A percentile compares a stretch with the other conserved stretches of the same genome.
Evolutionary conservation across 2,888 invertebrate species (phyloP).

Genomic region (Endotricha flammealis): DNA sequence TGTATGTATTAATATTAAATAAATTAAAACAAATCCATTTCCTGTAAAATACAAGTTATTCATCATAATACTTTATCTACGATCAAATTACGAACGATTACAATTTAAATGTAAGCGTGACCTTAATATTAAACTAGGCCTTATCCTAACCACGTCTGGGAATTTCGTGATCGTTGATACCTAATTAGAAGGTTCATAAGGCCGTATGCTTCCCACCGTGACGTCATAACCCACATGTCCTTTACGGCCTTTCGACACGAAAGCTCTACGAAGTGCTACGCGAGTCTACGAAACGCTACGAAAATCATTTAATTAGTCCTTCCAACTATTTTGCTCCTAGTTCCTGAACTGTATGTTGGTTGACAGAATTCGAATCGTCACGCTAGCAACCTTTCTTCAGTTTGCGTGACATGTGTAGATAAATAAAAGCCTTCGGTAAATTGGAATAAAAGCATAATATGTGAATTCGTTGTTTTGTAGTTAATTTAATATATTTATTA

Average conservation of each 20-base stretch:
- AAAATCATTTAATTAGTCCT: constrained; percentile 12
- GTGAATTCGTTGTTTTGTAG: too few species aligned
- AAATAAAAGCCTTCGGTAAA: neutral
- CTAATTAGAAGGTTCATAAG: constrained; percentile 3
- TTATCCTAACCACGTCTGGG: neutral
- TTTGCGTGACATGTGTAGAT: constrained; percentile 7
- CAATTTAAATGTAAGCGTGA: neutral
- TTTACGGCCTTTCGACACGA: constrained; percentile 1
- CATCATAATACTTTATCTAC: too few species aligned
- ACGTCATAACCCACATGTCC: constrained; percentile 3
- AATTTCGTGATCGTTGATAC: constrained; percentile 9
- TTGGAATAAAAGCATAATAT: neutral
- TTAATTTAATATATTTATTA: too few species aligned
- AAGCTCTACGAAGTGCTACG: neutral
- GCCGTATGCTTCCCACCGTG: neutral
- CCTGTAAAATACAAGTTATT: too few species aligned
- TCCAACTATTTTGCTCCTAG: neutral
- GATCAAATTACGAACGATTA: too few species aligned
- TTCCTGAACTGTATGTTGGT: neutral
- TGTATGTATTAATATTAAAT: too few species aligned
- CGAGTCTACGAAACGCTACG: too few species aligned
- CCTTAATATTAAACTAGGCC: neutral
- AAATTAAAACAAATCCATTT: too few species aligned
- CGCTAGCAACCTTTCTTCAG: constrained; percentile 6
- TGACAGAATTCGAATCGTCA: constrained; percentile 11